Evolutionary conservation across 92 coral and sea anemone genomes (phyloP).

Genomic region (Bergia puertoricense): DNA sequence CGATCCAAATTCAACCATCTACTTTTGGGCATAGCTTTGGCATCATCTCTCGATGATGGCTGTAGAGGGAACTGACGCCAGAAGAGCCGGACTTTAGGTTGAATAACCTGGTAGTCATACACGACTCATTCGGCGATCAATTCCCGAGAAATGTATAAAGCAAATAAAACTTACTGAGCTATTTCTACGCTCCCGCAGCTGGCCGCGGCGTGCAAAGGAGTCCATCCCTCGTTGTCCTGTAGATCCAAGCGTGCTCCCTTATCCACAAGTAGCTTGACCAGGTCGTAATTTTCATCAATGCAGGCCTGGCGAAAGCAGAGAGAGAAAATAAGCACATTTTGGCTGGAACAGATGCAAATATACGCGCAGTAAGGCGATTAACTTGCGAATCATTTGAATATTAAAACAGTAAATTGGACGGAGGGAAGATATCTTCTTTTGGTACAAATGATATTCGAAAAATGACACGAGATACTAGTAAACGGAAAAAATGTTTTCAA

Average conservation of each 20-base stretch:
- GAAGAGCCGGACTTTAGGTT: slow-evolving; percentile 19
- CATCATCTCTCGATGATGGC: slow-evolving; percentile 28
- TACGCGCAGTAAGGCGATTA: slow-evolving; percentile 59
- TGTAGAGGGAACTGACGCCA: slow-evolving; percentile 56
- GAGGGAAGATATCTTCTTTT: slow-evolving; percentile 42
- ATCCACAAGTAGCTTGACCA: slow-evolving; percentile 88
- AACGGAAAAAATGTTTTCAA: slow-evolving; percentile 16
- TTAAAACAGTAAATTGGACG: slow-evolving; percentile 39
- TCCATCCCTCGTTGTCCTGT: slow-evolving; percentile 99
- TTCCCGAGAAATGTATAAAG: slow-evolving; percentile 53
- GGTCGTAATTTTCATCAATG: slow-evolving; percentile 91
- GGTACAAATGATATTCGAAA: slow-evolving; percentile 35
- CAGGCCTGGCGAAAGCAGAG: slow-evolving; percentile 80
- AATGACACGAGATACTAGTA: slow-evolving; percentile 45
- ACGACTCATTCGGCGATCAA: slow-evolving; percentile 48
- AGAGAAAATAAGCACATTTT: slow-evolving; percentile 50
- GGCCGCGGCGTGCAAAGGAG: slow-evolving; percentile 97
- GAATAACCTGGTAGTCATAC: slow-evolving; percentile 44
- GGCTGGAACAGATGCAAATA: slow-evolving; percentile 72
- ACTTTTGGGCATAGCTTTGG: slow-evolving; percentile 1
- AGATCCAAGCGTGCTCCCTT: slow-evolving; percentile 89
- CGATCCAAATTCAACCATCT: slow-evolving; percentile 65
- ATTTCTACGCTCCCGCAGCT: slow-evolving; percentile 98
- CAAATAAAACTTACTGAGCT: slow-evolving; percentile 87
- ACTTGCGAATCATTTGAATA: slow-evolving; percentile 59